Evolutionary conservation across 2,888 invertebrate genomes (phyloP).

Genomic region (Drosophila ustulata): DNA sequence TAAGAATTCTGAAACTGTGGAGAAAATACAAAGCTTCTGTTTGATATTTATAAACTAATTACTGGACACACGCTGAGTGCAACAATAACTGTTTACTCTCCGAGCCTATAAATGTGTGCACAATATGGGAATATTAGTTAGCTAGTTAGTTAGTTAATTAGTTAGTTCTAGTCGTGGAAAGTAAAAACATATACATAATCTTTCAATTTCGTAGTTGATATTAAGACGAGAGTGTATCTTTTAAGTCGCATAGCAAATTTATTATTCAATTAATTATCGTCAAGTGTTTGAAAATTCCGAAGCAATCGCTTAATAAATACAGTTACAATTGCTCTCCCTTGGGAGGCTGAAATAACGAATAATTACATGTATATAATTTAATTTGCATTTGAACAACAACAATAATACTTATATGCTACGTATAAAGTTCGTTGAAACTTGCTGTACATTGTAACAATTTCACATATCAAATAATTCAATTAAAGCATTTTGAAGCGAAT

Average conservation of each 20-base stretch:
- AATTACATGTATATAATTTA: neutral
- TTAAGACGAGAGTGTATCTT: neutral
- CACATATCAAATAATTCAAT: constrained; percentile 1
- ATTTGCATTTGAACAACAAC: constrained; percentile 1
- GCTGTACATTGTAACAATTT: neutral
- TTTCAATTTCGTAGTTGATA: too few relatives aligned
- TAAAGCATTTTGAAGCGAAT: neutral
- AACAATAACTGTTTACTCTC: neutral
- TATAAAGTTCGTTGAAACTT: constrained; percentile 10
- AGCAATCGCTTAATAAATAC: constrained; percentile 2
- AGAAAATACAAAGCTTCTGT: neutral
- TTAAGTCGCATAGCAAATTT: neutral
- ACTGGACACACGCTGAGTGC: neutral
- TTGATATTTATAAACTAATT: constrained; percentile 1
- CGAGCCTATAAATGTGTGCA: neutral
- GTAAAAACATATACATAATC: too few relatives aligned
- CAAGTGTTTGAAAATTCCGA: neutral
- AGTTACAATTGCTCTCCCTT: neutral
- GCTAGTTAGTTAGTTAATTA: neutral
- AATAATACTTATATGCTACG: neutral
- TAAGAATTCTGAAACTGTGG: neutral
- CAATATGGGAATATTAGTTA: neutral
- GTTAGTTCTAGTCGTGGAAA: neutral
- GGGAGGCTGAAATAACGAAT: neutral
- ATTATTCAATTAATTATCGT: neutral